A percentile compares a stretch with the other conserved stretches of the same genome.
Conservation (phyloP, 2,113 vertebrate species). For the Emydura subglobosa region DNA sequence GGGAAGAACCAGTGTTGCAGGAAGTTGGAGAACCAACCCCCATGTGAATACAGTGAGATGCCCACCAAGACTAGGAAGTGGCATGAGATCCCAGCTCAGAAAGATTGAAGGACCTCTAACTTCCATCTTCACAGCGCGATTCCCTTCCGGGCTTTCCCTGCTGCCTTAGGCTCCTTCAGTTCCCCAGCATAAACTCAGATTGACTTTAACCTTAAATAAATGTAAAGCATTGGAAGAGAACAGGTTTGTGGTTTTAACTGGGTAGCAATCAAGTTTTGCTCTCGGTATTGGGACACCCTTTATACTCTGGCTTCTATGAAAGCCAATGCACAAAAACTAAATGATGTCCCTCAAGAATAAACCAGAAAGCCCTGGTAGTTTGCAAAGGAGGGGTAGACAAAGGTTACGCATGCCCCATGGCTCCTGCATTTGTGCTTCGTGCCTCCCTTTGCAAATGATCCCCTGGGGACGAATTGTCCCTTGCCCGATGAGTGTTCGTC, state of each 20-base stretch:
- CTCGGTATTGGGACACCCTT: no score
- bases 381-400: not conserved
- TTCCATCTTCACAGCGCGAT: not conserved
- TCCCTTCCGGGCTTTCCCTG: not conserved
- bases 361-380: not conserved
- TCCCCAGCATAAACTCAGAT: not conserved
- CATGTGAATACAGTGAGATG: not conserved
- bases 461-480: not conserved
- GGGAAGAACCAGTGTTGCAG: not conserved
- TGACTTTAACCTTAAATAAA: not conserved
- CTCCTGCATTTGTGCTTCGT: not conserved
- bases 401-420: not conserved
- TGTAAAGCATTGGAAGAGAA: not conserved
- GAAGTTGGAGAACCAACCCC: not conserved
- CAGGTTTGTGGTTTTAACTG: not conserved
- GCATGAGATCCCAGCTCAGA: not conserved
- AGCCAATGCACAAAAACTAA: not conserved
- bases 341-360: not conserved
- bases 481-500: not conserved
- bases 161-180: not conserved
- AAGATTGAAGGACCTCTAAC: not conserved
- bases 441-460: not conserved
- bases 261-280: no score
- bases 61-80: not conserved
- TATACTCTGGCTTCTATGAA: not conserved